Evolutionary conservation across 2,888 invertebrate genomes (phyloP).

Genomic region (Ichneumoninae sp.): DNA sequence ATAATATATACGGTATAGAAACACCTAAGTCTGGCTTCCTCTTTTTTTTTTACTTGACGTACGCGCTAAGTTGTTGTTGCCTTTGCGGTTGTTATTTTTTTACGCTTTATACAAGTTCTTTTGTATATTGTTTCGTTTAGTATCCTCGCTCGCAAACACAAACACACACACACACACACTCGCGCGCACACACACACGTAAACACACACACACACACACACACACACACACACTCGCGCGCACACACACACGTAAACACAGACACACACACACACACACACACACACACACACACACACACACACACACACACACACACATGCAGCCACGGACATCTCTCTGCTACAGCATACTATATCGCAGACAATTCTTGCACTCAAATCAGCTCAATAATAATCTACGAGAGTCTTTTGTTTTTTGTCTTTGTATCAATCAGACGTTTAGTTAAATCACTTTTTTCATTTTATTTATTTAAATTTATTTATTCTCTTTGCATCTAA

Average conservation of each 20-base stretch:
- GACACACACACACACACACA: too few relatives aligned
- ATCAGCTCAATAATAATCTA: conserved; percentile 68
- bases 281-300: too few relatives aligned
- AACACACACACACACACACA: too few relatives aligned
- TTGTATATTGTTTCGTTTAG: conserved; percentile 45
- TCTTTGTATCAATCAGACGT: conserved; percentile 52
- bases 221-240: neutral
- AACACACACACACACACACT: neutral
- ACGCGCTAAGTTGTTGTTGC: conserved; percentile 65
- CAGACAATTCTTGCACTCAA: conserved; percentile 18
- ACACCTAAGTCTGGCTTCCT: conserved; percentile 64
- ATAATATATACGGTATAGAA: conserved; percentile 69
- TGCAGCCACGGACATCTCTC: conserved; percentile 27
- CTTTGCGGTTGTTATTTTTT: conserved; percentile 59
- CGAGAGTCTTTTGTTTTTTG: conserved; percentile 74
- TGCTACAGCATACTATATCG: conserved; percentile 17
- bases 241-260: too few relatives aligned
- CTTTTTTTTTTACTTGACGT: conserved; percentile 51
- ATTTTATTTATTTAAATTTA: conserved; percentile 37
- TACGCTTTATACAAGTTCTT: conserved; percentile 55
- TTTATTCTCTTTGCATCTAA: conserved; percentile 52
- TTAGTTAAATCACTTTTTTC: conserved; percentile 42
- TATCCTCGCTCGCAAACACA: conserved; percentile 43
- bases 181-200: too few relatives aligned
- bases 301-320: neutral